Evolutionary conservation across 2,797 vertebrate genomes (phyloP), one percentile per base, ranked within the genome.

Genomic region (Rallus crepitans): DNA sequence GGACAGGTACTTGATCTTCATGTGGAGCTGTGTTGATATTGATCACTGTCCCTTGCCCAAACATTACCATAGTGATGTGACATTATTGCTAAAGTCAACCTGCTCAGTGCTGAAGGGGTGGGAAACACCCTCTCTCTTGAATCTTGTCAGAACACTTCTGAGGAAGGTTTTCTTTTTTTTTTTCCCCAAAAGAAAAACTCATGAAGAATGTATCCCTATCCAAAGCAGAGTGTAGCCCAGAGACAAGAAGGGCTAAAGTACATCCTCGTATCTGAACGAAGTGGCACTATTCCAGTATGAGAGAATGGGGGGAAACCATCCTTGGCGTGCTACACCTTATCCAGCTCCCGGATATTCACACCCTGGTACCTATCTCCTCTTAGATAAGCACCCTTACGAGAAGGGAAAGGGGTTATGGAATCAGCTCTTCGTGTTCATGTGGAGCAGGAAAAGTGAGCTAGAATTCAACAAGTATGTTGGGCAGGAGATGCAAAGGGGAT

Each of bases 41-140:
- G 1, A 64, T 71, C 57, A 1, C 18, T 28, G 11, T 47, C 55
- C 27, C 53, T 40, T 37, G 24, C n/a, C 39, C 64, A 59, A 82
- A 33, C 13, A 3, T 0, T 16, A 47, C 0, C 0, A 25, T 6
- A 78, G 23, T 45, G 40, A 50, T 3, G 3, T 24, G 40, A 31
- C 53, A 68, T n/a, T 33, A 35, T 21, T 27, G 24, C 23, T 60
- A 12, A 61, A 80, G 25, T 15, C 31, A 86, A 30, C 5, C 18
- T 18, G 17, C 35, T 73, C 52, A 33, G 17, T 77, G 56, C 5
- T 27, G 33, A 57, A 89, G 4, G 8, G 12, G 15, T 39, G 5
- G 64, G 55, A 89, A 77, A 85, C 16, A 25, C 30, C 13, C 35
- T 60, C 25, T 4, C 18, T 48, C 53, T 53, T 40, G 17, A 25